These are phyloP conservation scores for Gymnogyps californianus DNA, from an alignment of 2,113 vertebrate species.

Conservation along the genomic window DNA sequence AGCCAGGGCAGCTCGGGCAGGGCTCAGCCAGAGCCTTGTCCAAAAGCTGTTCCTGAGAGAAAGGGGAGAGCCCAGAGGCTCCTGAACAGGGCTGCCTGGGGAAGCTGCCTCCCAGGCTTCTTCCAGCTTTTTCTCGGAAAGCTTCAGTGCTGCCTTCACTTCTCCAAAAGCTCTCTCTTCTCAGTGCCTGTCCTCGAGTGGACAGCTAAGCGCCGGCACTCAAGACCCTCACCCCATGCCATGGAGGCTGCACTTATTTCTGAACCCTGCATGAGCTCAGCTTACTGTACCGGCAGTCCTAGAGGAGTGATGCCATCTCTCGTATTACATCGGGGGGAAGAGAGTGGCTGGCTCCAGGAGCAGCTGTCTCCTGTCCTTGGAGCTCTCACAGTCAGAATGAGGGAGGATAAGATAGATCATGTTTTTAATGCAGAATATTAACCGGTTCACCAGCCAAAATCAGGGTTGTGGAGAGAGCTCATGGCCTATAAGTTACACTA, in stretches of 20 bases:
- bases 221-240: not conserved
- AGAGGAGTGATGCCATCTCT: not conserved
- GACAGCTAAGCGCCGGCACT: fast-evolving
- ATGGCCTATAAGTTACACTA: not conserved
- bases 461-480: not conserved
- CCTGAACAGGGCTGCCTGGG: not conserved
- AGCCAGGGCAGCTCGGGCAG: not conserved
- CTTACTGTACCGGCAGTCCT: too few relatives aligned
- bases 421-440: not conserved
- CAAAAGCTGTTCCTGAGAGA: not conserved
- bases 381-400: not conserved
- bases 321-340: fast-evolving
- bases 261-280: not conserved
- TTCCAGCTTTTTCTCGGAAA: not conserved
- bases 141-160: not conserved
- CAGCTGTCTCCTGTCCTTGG: not conserved
- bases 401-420: not conserved
- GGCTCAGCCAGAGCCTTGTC: not conserved
- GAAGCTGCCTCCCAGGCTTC: not conserved
- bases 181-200: not conserved
- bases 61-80: not conserved
- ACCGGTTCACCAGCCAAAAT: not conserved
- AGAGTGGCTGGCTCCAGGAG: not conserved
- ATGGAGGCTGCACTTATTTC: not conserved
- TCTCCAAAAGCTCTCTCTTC: not conserved